Evolutionary conservation across 2,888 invertebrate genomes (phyloP).

Genomic region (Clivina fossor): DNA sequence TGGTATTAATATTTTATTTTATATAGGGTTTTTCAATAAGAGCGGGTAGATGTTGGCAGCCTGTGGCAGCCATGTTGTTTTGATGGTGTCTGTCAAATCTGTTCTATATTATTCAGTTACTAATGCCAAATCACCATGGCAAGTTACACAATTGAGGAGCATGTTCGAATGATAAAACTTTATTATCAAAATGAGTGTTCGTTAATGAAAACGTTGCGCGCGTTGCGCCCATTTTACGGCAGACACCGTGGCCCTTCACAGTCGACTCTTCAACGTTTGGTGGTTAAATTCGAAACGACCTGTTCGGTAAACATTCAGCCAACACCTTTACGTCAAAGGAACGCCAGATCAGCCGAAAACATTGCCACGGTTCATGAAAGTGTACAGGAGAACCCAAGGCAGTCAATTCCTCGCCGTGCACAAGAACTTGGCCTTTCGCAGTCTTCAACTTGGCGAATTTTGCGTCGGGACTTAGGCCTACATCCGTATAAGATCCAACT

Average conservation of each 20-base stretch:
- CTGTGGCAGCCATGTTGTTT: too few relatives aligned
- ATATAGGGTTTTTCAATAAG: too few relatives aligned
- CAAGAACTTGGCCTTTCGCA: conserved; percentile 41
- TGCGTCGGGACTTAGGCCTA: conserved; percentile 38
- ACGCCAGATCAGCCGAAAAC: too few relatives aligned
- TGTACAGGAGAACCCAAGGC: too few relatives aligned
- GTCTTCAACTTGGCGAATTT: conserved; percentile 43
- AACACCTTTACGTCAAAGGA: conserved; percentile 29
- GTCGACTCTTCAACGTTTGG: conserved; percentile 38
- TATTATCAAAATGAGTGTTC: conserved; percentile 38
- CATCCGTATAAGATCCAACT: conserved; percentile 38
- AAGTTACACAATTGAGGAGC: too few relatives aligned
- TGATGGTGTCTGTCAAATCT: too few relatives aligned
- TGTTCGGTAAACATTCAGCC: conserved; percentile 25
- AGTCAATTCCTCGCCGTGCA: conserved; percentile 30
- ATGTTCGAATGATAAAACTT: conserved; percentile 34
- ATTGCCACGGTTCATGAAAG: conserved; percentile 31
- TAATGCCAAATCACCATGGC: too few relatives aligned
- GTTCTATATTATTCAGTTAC: too few relatives aligned
- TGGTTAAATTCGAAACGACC: conserved; percentile 33
- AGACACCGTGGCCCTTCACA: conserved; percentile 35
- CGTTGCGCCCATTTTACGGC: conserved; percentile 36
- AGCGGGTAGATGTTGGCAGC: too few relatives aligned
- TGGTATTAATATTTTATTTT: too few relatives aligned
- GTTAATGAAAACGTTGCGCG: conserved; percentile 36